A percentile compares a stretch with the other conserved stretches of the same genome.
phyloP scores from a whole-genome alignment of 2,797 vertebrate species.

The Mus caroli region DNA sequence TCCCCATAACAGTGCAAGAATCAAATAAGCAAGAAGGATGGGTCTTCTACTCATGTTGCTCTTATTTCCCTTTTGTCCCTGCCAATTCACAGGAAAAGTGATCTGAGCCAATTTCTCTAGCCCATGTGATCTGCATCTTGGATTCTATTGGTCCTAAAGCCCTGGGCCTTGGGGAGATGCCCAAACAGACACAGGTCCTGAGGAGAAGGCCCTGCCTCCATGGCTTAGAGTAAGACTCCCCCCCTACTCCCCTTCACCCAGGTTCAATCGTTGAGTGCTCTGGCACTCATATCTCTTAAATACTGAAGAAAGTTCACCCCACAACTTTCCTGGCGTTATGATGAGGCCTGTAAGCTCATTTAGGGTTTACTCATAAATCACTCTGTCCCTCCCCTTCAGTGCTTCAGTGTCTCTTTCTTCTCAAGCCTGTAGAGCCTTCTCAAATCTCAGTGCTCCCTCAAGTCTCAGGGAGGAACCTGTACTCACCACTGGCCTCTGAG shows the following conservation, averaged over 20 bases:
- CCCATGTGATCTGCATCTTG: background rate
- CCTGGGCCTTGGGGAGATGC: background rate
- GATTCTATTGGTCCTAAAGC: constrained; percentile 12
- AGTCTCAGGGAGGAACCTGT: constrained; percentile 55
- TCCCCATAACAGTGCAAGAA: constrained; percentile 31
- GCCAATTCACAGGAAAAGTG: background rate
- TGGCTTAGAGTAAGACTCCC: constrained; percentile 20
- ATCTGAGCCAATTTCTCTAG: background rate
- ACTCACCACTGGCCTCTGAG: constrained; percentile 64
- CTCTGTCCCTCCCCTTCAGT: constrained; percentile 53
- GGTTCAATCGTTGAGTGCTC: constrained; percentile 56
- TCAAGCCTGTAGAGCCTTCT: background rate
- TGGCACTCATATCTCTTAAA: constrained; percentile 63
- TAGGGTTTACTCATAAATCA: constrained; percentile 75
- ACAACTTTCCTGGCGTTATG: constrained; percentile 69
- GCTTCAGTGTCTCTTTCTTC: constrained; percentile 14
- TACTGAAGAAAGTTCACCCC: constrained; percentile 81
- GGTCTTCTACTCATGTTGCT: background rate
- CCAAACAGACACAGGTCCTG: background rate
- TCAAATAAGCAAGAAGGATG: background rate
- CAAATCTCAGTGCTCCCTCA: background rate
- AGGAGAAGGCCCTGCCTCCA: background rate
- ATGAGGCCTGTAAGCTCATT: constrained; percentile 70
- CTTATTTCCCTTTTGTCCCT: constrained; percentile 10
- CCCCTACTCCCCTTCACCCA: constrained; percentile 2